These are phyloP conservation scores for Pollenia amentaria DNA, from an alignment of 2,888 invertebrate genomes.

Conservation along the genomic window DNA sequence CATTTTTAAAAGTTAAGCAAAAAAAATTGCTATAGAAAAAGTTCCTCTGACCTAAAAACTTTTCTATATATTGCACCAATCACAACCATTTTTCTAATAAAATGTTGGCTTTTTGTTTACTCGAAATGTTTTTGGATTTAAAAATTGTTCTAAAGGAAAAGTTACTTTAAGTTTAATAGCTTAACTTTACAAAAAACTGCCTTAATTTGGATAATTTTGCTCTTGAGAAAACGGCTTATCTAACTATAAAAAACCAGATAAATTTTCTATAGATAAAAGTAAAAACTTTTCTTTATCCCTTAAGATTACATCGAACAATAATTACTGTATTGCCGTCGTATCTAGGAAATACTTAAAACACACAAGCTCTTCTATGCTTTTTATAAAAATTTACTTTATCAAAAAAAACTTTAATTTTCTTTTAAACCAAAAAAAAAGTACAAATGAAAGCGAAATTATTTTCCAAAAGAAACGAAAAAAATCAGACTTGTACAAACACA, in stretches of 20 bases:
- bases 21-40: not conserved
- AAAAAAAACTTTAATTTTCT: conserved; percentile 60
- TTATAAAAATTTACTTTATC: conserved; percentile 43
- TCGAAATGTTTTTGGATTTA: no score
- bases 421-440: conserved; percentile 65
- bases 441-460: conserved; percentile 71
- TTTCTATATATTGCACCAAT: no score
- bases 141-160: no score
- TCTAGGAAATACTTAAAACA: not conserved
- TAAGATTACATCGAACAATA: no score
- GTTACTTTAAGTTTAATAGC: no score
- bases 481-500: conserved; percentile 39
- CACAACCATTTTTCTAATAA: no score
- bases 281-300: no score
- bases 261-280: not conserved
- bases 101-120: no score
- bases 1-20: not conserved
- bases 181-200: no score
- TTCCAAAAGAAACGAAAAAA: conserved; percentile 24
- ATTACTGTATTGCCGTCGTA: no score
- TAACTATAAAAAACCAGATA: not conserved
- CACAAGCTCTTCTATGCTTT: conserved; percentile 8
- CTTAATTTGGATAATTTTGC: not conserved
- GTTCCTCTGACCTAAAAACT: no score
- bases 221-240: not conserved